A percentile compares a stretch with the other conserved stretches of the same genome.
These are phyloP conservation scores for Corythaixoides concolor DNA, from an alignment of 2,113 vertebrate species.

Conservation along the genomic window DNA sequence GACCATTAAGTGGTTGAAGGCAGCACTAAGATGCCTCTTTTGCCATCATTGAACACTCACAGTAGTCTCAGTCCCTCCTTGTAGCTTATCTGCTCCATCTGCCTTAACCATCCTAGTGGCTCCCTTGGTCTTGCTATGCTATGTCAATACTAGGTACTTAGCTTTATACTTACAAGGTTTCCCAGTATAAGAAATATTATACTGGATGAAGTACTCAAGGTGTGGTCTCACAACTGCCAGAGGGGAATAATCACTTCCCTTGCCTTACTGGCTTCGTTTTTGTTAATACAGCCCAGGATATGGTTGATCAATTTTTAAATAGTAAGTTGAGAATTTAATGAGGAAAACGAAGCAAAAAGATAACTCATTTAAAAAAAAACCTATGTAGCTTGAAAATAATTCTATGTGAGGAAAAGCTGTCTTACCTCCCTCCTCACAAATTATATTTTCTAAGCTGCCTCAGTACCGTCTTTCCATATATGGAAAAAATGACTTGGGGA, in stretches of 20 bases:
- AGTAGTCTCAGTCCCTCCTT: background rate
- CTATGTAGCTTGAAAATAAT: too few species aligned
- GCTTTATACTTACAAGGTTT: background rate
- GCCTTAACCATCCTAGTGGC: background rate
- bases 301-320: background rate
- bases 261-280: background rate
- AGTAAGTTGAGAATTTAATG: background rate
- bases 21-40: background rate
- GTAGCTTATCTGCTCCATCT: background rate
- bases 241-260: background rate
- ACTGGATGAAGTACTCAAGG: background rate
- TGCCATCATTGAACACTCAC: background rate
- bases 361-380: background rate
- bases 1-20: background rate
- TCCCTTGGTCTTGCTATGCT: background rate
- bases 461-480: background rate
- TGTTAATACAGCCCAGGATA: background rate
- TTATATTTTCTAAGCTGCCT: background rate
- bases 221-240: background rate
- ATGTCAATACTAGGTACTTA: background rate
- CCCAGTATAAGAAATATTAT: background rate
- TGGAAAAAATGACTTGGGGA: background rate
- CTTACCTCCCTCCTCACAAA: fast-evolving
- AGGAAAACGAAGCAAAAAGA: background rate
- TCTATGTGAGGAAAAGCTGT: background rate